These are phyloP conservation scores for Spisula solida DNA, from an alignment of 2,888 invertebrate genomes.

Conservation along the genomic window DNA sequence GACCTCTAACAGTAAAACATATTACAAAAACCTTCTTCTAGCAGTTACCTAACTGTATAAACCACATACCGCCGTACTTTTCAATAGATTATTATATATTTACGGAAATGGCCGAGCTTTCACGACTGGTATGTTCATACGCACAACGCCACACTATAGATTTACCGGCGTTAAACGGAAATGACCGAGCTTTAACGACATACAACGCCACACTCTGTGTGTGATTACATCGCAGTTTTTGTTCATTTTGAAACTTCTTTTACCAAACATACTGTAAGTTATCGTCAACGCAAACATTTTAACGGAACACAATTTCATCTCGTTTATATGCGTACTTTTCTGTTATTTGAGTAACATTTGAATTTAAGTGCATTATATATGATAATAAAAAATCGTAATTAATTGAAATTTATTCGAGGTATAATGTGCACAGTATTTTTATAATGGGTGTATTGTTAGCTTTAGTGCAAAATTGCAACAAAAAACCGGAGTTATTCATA, in stretches of 20 bases:
- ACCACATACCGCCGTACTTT: too few species aligned
- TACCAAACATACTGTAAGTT: background rate
- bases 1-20: too few species aligned
- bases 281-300: background rate
- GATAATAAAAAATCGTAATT: background rate
- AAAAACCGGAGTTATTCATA: too few species aligned
- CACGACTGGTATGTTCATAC: too few species aligned
- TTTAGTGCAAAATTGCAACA: background rate
- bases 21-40: too few species aligned
- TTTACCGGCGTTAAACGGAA: too few species aligned
- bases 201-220: too few species aligned
- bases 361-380: background rate
- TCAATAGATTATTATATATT: too few species aligned
- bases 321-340: background rate
- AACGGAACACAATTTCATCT: background rate
- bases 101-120: too few species aligned
- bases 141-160: too few species aligned
- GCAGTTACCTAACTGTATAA: too few species aligned
- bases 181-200: too few species aligned
- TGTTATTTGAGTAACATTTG: background rate
- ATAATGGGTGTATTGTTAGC: background rate
- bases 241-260: background rate
- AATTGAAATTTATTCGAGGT: slow-evolving; percentile 14
- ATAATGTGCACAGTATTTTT: background rate
- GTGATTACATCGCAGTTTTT: background rate